Base-by-base conservation (phyloP, 2,113 vertebrate species). In the Syngnathus typhle region DNA sequence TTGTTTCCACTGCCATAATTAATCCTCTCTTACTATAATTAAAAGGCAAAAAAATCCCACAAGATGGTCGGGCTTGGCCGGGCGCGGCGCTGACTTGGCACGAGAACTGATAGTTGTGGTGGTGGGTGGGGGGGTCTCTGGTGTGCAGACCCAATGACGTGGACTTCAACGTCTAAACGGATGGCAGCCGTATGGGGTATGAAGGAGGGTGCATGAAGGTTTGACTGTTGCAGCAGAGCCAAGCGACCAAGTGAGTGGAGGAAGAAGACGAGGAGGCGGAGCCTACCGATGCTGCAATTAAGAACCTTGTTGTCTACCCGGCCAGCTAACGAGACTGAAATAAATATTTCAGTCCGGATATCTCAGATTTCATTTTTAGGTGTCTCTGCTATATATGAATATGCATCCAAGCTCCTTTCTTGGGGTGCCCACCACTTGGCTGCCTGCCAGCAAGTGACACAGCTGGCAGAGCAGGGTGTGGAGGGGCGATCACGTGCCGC, bases 1-100 rank as follows among this genome's bases (percentile, higher is more conserved):
- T 89, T 88, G 88, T 89, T 90, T 89, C 88, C 73, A 87, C 85
- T 86, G 89, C 88, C 88, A 89, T 90, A 91, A 90, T 91, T 89
- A 91, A 91, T 91, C 90, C 90, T 89, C 87, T 87, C 86, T 90
- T 88, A 91, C 90, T 89, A 89, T 91, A 91, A 91, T 91, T 91
- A 91, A 91, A 91, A 91, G 88, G 85, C 88, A 85, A 90, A 89
- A 60, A 65, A 90, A 89, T 90, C 89, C 88, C 90, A 88, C 84
- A 90, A 89, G 88, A 90, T 89, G 85, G 85, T 86, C 83, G 79
- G 73, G 86, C 86, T 87, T 85, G 86, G 85, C 85, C 84, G 68
- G 80, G 84, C 83, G 76, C 67, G 12, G 78, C 82, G 79, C 73
- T 71, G 63, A 75, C 81, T 83, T 91, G 90, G 89, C 89, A 88